Conservation (phyloP, 2,888 invertebrate genomes). For the Melanostoma scalare region DNA sequence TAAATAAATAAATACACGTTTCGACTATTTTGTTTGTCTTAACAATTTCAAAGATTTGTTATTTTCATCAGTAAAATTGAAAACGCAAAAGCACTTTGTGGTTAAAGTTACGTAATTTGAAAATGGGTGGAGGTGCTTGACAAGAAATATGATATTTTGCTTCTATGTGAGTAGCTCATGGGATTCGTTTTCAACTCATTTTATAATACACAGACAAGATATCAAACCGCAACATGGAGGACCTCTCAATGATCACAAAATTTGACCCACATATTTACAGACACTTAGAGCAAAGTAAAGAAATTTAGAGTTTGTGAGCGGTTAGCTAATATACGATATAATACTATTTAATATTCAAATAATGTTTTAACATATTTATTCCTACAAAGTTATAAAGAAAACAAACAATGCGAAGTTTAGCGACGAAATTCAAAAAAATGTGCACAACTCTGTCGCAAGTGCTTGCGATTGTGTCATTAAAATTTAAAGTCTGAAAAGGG, state of each 20-base stretch:
- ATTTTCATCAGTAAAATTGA: background rate
- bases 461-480: too few species aligned
- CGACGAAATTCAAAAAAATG: too few species aligned
- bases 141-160: constrained; percentile 13
- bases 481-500: too few species aligned
- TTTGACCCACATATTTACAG: background rate
- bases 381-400: too few species aligned
- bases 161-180: background rate
- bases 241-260: background rate
- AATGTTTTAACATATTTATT: too few species aligned
- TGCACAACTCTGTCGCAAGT: too few species aligned
- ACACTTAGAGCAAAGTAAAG: background rate
- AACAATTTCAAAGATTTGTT: constrained; percentile 24
- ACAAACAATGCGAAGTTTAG: too few species aligned
- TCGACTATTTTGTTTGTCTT: constrained; percentile 26
- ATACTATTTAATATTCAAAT: too few species aligned
- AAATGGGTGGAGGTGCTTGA: background rate
- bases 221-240: background rate
- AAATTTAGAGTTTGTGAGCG: too few species aligned
- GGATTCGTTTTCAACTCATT: constrained; percentile 6
- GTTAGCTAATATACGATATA: too few species aligned
- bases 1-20: constrained; percentile 48
- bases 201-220: background rate
- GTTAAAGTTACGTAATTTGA: constrained; percentile 8
- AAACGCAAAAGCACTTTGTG: constrained; percentile 28